A percentile compares a stretch with the other conserved stretches of the same genome.
These are phyloP conservation scores for Siderastrea radians DNA, from an alignment of 92 coral and sea anemone genomes.

Conservation along the genomic window DNA sequence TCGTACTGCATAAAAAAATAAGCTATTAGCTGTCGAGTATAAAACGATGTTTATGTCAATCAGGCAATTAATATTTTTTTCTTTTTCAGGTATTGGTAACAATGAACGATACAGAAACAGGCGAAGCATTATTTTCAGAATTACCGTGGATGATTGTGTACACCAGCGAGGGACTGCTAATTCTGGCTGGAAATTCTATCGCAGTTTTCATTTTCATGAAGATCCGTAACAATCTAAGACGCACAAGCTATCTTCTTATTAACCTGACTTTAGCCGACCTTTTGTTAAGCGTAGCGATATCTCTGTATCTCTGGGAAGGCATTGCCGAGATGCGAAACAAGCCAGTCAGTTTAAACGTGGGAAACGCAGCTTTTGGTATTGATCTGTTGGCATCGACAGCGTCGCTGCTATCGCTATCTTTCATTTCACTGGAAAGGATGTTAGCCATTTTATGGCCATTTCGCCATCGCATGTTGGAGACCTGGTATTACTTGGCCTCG, in stretches of 20 bases:
- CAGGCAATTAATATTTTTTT: too few species aligned
- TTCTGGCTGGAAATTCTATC: constrained; percentile 11
- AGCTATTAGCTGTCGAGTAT: too few species aligned
- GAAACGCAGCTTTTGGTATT: not conserved
- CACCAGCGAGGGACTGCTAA: not conserved
- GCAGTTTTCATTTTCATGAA: constrained; percentile 8
- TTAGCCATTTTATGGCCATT: constrained; percentile 25
- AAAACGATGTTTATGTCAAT: too few species aligned
- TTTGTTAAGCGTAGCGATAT: not conserved
- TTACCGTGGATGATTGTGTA: not conserved
- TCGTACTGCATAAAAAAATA: too few species aligned
- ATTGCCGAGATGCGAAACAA: not conserved
- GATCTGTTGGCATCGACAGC: constrained; percentile 21
- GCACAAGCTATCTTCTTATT: constrained; percentile 15
- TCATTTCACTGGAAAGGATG: constrained; percentile 21
- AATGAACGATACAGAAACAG: too few species aligned
- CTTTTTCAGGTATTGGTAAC: too few species aligned
- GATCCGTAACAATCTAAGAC: not conserved
- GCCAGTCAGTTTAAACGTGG: not conserved
- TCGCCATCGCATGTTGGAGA: constrained; percentile 17
- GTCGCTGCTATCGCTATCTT: not conserved
- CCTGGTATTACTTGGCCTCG: not conserved
- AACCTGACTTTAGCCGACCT: constrained; percentile 12
- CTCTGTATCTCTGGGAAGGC: not conserved
- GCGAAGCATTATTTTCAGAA: not conserved